Evolutionary conservation across 2,797 vertebrate species (phyloP).

Genomic region (Pempheris klunzingeri): DNA sequence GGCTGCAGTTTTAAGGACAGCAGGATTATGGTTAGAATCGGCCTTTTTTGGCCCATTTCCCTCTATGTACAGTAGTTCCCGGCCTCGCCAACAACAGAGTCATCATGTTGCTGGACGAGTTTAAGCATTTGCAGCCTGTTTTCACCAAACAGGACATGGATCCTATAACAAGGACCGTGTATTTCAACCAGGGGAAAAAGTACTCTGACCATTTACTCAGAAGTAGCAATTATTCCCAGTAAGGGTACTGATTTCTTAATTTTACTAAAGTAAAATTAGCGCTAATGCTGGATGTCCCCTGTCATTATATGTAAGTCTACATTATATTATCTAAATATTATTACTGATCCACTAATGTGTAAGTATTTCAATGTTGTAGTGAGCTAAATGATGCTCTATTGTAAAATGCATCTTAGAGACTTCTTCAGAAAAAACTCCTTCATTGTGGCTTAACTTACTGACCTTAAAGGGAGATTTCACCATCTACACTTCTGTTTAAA

Average conservation of each 20-base stretch:
- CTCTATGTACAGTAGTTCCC: not conserved
- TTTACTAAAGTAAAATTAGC: not conserved
- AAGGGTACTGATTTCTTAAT: not conserved
- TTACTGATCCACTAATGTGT: not conserved
- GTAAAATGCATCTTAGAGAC: not conserved
- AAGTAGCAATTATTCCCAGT: not conserved
- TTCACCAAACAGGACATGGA: not conserved
- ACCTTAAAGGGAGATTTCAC: not conserved
- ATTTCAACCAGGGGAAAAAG: not conserved
- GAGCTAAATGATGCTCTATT: no score
- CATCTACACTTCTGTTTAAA: slow-evolving; percentile 14
- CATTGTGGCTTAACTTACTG: not conserved
- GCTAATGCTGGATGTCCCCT: not conserved
- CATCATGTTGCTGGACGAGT: not conserved
- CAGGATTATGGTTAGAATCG: not conserved
- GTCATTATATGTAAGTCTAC: not conserved
- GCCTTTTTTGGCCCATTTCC: not conserved
- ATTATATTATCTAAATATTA: not conserved
- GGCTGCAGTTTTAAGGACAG: not conserved
- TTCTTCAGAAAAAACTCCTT: not conserved
- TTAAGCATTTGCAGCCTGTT: not conserved
- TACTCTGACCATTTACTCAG: not conserved
- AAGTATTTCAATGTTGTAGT: not conserved
- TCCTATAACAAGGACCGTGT: not conserved
- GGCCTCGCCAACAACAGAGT: not conserved